phyloP scores from a whole-genome alignment of 92 coral and sea anemone genomes.

The Actinernus sp. region DNA sequence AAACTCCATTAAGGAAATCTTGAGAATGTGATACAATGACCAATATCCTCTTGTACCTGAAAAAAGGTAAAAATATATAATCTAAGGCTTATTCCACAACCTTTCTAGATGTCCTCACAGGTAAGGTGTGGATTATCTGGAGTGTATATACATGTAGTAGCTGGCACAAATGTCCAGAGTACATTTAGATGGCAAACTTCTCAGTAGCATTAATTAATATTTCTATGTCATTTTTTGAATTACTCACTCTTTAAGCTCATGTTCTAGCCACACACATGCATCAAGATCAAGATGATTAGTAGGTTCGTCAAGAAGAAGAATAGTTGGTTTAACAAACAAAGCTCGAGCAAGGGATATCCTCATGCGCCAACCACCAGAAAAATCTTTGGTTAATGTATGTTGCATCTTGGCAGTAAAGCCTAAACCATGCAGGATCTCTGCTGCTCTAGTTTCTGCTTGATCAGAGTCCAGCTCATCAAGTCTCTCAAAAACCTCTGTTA shows the following conservation, averaged over 20 bases:
- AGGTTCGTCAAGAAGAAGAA: constrained; percentile 94
- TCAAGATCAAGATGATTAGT: constrained; percentile 97
- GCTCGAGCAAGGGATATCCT: constrained; percentile 96
- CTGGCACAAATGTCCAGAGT: too few species aligned
- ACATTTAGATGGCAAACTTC: too few species aligned
- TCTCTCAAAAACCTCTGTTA: constrained; percentile 92
- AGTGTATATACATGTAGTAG: too few species aligned
- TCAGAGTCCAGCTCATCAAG: constrained; percentile 97
- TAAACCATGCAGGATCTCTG: constrained; percentile 94
- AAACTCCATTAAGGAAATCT: constrained; percentile 98
- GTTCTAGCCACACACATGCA: constrained; percentile 99
- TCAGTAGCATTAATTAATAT: too few species aligned
- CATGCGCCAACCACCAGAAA: constrained; percentile 99
- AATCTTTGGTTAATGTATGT: constrained; percentile 81
- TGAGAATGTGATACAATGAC: constrained; percentile 97
- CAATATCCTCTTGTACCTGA: constrained; percentile 91
- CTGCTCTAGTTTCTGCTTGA: constrained; percentile 86
- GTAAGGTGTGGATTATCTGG: too few species aligned
- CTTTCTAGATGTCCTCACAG: too few species aligned
- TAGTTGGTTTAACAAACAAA: constrained; percentile 89
- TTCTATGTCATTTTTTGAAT: background rate
- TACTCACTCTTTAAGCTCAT: constrained; percentile 88
- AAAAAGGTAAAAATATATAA: constrained; percentile 7
- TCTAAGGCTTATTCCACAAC: too few species aligned
- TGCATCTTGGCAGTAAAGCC: constrained; percentile 96